Conservation (phyloP, 2,797 vertebrate genomes). For the Muraenolepis orangiensis region DNA sequence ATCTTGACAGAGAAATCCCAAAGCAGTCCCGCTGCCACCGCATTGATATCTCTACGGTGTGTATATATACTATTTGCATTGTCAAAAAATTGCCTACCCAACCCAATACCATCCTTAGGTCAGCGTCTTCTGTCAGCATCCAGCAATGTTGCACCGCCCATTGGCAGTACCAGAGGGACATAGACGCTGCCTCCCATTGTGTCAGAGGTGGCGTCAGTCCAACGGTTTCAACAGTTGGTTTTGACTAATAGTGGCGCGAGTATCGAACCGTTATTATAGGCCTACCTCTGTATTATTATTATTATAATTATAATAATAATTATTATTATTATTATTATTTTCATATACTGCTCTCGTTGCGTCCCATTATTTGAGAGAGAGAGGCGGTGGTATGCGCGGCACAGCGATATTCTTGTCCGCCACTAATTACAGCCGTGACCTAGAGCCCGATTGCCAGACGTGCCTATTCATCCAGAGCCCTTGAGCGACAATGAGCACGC, state of each 20-base stretch:
- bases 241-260: background rate
- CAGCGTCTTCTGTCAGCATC: slow-evolving; percentile 29
- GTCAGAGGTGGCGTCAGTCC: background rate
- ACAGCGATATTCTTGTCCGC: slow-evolving; percentile 40
- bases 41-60: background rate
- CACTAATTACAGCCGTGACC: slow-evolving; percentile 54
- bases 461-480: slow-evolving; percentile 54
- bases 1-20: background rate
- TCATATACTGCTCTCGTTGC: background rate
- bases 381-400: slow-evolving; percentile 25
- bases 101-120: slow-evolving; percentile 24
- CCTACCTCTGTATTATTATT: too few relatives aligned
- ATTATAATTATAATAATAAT: too few relatives aligned
- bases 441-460: slow-evolving; percentile 59
- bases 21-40: background rate
- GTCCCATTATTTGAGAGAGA: background rate
- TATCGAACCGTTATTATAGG: background rate
- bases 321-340: too few relatives aligned
- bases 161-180: background rate
- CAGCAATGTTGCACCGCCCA: slow-evolving; percentile 40
- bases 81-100: background rate
- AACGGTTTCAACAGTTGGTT: background rate
- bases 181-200: background rate
- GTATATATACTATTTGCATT: background rate
- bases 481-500: slow-evolving; percentile 29